Evolutionary conservation across 2,113 vertebrate genomes (phyloP).

Genomic region (Tachycineta bicolor): DNA sequence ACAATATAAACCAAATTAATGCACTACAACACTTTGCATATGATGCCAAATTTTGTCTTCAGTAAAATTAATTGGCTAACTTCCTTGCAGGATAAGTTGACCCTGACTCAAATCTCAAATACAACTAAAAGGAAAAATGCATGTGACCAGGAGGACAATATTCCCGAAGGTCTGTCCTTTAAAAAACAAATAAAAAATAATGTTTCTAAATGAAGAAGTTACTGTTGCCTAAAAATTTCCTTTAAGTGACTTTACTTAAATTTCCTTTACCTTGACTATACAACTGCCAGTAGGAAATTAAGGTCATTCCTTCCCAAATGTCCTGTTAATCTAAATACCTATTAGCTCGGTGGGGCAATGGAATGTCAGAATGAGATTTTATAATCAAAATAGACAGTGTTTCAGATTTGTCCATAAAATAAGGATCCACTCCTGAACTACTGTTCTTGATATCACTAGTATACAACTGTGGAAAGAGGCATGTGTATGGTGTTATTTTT

Average conservation of each 20-base stretch:
- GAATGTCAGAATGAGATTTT: background rate
- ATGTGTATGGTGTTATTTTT: background rate
- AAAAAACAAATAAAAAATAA: background rate
- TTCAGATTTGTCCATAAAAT: background rate
- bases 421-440: background rate
- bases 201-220: background rate
- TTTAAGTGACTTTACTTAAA: background rate
- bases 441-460: background rate
- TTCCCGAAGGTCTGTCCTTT: background rate
- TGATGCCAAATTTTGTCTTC: background rate
- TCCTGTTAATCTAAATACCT: background rate
- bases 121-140: background rate
- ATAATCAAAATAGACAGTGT: background rate
- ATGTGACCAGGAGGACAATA: background rate
- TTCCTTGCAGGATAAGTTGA: background rate
- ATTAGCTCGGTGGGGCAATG: background rate
- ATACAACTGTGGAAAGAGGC: background rate
- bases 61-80: background rate
- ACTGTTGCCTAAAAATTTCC: background rate
- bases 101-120: background rate
- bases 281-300: background rate
- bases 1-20: no score
- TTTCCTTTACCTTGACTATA: background rate
- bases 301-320: background rate
- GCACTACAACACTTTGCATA: background rate